Evolutionary conservation across 2,888 invertebrate genomes (phyloP).

Genomic region (Caenorhabditis sp.): DNA sequence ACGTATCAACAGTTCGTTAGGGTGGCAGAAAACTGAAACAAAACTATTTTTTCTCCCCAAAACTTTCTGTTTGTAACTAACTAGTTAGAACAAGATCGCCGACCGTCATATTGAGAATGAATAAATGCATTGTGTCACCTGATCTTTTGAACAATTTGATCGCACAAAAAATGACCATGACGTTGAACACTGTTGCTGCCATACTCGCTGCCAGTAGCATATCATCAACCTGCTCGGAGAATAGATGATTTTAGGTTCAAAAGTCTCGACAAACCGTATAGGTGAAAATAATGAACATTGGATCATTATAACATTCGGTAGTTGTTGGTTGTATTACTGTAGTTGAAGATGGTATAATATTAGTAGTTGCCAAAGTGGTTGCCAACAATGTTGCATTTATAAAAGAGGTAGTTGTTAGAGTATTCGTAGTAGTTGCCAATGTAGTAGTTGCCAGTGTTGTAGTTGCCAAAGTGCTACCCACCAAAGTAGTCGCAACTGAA

Average conservation of each 20-base stretch:
- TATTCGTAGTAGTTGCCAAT: background rate
- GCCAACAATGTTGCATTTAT: background rate
- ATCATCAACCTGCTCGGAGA: slow-evolving; percentile 61
- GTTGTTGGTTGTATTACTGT: background rate
- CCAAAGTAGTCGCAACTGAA: background rate
- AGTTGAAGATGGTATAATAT: background rate
- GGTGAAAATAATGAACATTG: slow-evolving; percentile 59
- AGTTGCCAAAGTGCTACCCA: background rate
- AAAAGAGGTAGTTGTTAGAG: background rate
- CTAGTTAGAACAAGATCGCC: slow-evolving; percentile 69
- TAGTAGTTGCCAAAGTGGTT: background rate
- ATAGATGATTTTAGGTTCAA: slow-evolving; percentile 7
- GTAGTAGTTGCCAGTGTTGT: background rate
- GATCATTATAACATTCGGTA: slow-evolving; percentile 57
- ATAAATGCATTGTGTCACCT: slow-evolving; percentile 70
- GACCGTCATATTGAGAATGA: slow-evolving; percentile 69
- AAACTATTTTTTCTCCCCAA: background rate
- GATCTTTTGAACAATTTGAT: slow-evolving; percentile 63
- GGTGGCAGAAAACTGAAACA: slow-evolving; percentile 68
- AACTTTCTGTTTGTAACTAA: slow-evolving; percentile 30
- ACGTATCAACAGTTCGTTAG: slow-evolving; percentile 68
- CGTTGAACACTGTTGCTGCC: slow-evolving; percentile 69
- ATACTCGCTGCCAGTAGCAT: slow-evolving; percentile 67
- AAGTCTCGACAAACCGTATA: slow-evolving; percentile 50
- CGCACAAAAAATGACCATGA: slow-evolving; percentile 70